phyloP scores from a whole-genome alignment of 1,140 invertebrate species.

The Trachymyrmex septentrionalis region DNA sequence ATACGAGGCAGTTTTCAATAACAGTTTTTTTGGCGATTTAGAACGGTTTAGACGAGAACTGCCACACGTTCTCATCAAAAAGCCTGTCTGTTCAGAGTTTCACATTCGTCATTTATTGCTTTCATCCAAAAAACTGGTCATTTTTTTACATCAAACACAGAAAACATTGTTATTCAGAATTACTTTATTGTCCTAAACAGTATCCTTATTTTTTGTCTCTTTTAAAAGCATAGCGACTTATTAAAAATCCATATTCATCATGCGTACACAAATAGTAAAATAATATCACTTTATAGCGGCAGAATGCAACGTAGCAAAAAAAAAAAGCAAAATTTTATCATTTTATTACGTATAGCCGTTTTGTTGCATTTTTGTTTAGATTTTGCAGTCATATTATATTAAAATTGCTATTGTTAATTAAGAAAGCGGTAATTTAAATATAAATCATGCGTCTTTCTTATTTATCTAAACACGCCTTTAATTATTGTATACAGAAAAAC shows the following conservation, averaged over 20 bases:
- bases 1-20: not conserved
- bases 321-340: not conserved
- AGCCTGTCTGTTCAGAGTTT: not conserved
- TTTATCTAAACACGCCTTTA: not conserved
- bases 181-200: not conserved
- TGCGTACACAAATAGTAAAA: not conserved
- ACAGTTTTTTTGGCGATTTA: conserved; percentile 15
- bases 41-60: not conserved
- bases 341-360: not conserved
- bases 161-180: conserved; percentile 36
- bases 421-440: not conserved
- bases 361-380: not conserved
- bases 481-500: not conserved
- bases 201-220: not conserved
- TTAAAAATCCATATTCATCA: conserved; percentile 7
- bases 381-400: not conserved
- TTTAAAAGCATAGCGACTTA: not conserved
- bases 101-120: conserved; percentile 23
- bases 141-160: not conserved
- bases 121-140: not conserved
- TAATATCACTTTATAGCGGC: not conserved
- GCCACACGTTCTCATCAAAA: not conserved
- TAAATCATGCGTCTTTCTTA: not conserved
- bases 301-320: not conserved
- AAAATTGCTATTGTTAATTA: not conserved